Base-by-base conservation (phyloP, 1,140 invertebrate species). In the Drosophila punjabiensis region DNA sequence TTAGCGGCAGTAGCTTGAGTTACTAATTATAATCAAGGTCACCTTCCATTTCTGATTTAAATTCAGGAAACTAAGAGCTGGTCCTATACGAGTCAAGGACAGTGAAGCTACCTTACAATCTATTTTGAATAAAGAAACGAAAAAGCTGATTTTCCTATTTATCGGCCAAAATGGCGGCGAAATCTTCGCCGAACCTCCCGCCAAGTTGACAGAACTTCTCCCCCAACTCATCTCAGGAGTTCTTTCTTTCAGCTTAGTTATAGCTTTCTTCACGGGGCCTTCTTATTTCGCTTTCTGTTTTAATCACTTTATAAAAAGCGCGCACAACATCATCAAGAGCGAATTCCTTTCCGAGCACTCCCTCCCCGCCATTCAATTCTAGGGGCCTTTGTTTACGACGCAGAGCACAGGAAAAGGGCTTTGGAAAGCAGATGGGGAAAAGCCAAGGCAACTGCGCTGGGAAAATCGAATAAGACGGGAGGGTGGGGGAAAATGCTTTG, bases 231-330 rank as follows among this genome's bases (percentile, higher is more conserved):
- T 18, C 14, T 11, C 33, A 20, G 5, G 24, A 24, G 45, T 53
- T 18, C 32, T 56, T 37, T 63, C 47, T 30, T 63, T 61, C 58
- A 48, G 39, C 52, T 71, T 61, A 58, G 48, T 50, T 4, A 9
- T 10, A 74, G 63, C 67, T 68, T 70, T 70, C n/a, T 35, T 41
- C 43, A 28, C 55, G 30, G 45, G 45, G 45, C 20, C 65, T 56
- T 60, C 62, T 69, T 71, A 63, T 65, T 59, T 41, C 66, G 32
- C 39, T 65, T 76, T 76, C n/a, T 24, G 52, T 77, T 78, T 69
- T 84, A 84, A 84, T 84, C 82, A 85, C 82, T 84, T 84, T 84
- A 84, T 84, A 84, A 84, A 84, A 66, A 74, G 73, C 66, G 81
- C 81, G 70, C 58, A 71, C 68, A 59, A 62, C 73, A 83, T 79